Percentiles rank a stretch among this genome's conserved stretches.
These are phyloP conservation scores for Brachymystax lenok DNA, from an alignment of 2,797 vertebrate species.

Conservation along the genomic window DNA sequence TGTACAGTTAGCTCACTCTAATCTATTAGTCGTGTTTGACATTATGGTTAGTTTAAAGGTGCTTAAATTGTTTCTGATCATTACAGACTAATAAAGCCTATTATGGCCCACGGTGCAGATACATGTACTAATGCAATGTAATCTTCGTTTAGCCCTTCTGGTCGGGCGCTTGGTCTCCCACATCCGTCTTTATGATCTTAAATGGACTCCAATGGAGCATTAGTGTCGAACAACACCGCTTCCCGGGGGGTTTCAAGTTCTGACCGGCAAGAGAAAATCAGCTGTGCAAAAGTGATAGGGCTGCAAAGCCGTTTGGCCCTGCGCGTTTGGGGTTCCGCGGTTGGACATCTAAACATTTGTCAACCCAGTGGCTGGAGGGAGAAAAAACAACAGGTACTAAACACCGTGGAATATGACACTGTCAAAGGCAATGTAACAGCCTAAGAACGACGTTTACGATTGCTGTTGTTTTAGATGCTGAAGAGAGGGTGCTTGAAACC, in stretches of 20 bases:
- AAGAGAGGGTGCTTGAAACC: constrained; percentile 11
- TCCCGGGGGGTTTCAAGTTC: constrained; percentile 33
- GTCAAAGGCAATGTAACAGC: constrained; percentile 50
- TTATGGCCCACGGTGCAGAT: constrained; percentile 58
- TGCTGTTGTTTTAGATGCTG: constrained; percentile 31
- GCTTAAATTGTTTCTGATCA: constrained; percentile 34
- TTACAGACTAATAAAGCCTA: constrained; percentile 65
- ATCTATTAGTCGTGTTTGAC: neutral
- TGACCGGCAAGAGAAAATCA: constrained; percentile 33
- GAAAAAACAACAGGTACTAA: constrained; percentile 56
- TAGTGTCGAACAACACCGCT: constrained; percentile 58
- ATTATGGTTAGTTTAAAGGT: neutral
- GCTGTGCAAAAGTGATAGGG: constrained; percentile 26
- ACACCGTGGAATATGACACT: constrained; percentile 40
- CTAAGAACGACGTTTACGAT: constrained; percentile 12
- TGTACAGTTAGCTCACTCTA: neutral
- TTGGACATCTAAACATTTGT: constrained; percentile 56
- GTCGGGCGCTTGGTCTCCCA: constrained; percentile 35
- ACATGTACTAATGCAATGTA: constrained; percentile 51
- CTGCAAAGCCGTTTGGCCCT: constrained; percentile 40
- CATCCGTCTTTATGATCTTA: constrained; percentile 66
- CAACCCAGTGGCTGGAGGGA: constrained; percentile 31
- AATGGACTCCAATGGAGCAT: constrained; percentile 65
- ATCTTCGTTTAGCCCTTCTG: constrained; percentile 52
- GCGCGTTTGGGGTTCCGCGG: constrained; percentile 35